phyloP scores from a whole-genome alignment of 2,888 invertebrate species.

The Temnothorax unifasciatus region DNA sequence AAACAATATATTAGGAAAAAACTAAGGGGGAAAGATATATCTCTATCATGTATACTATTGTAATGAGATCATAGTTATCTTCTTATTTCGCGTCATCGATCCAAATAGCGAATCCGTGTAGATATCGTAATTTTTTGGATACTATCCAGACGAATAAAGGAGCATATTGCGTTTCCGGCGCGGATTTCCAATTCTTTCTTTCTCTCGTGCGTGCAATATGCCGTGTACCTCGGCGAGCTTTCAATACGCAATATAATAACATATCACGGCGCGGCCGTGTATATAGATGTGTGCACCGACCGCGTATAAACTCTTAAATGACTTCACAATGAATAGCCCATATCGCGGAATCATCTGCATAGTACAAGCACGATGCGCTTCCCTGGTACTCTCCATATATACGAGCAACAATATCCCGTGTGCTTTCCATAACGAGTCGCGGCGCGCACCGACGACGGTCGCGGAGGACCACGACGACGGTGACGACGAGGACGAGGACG shows the following conservation, averaged over 20 bases:
- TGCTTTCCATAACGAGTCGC: constrained; percentile 82
- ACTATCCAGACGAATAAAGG: not conserved
- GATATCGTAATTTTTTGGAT: constrained; percentile 19
- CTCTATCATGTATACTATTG: not conserved
- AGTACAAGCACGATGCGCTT: constrained; percentile 81
- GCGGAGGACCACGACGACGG: constrained; percentile 34
- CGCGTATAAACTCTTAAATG: constrained; percentile 81
- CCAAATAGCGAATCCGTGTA: constrained; percentile 9
- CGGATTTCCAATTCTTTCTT: not conserved
- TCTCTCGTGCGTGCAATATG: not conserved
- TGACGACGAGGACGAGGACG: constrained; percentile 57
- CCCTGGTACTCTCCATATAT: constrained; percentile 79
- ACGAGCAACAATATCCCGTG: constrained; percentile 82
- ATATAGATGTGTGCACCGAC: constrained; percentile 65
- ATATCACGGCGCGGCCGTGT: constrained; percentile 72
- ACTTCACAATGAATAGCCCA: constrained; percentile 84
- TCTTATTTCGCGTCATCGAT: not conserved
- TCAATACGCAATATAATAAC: constrained; percentile 81
- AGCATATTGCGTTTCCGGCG: not conserved
- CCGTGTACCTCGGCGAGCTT: constrained; percentile 62
- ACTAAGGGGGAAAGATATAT: not conserved
- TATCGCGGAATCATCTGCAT: constrained; percentile 85
- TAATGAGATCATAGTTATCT: not conserved
- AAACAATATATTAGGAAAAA: not conserved
- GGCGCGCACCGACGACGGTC: constrained; percentile 57